Evolutionary conservation across 2,888 invertebrate genomes (phyloP).

Genomic region (Eugnorisma glareosa): DNA sequence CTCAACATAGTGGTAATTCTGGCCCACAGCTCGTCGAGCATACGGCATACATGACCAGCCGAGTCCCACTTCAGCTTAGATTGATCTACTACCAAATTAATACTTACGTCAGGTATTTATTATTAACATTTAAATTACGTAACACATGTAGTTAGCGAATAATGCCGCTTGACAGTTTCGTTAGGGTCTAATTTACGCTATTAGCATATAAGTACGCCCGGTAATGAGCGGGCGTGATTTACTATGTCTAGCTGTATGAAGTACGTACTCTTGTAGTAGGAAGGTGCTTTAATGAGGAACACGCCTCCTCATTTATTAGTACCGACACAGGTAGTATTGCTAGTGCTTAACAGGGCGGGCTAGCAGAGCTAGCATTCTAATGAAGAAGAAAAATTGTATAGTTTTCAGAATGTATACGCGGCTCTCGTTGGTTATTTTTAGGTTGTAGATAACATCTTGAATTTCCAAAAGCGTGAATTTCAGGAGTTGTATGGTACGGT

Average conservation of each 20-base stretch:
- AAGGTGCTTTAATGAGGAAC: slow-evolving; percentile 30
- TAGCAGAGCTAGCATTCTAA: neutral
- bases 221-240: slow-evolving; percentile 50
- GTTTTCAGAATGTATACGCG: neutral
- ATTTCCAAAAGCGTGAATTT: neutral
- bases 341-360: neutral
- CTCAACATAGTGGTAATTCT: too few relatives aligned
- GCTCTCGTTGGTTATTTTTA: neutral
- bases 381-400: neutral
- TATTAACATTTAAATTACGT: neutral
- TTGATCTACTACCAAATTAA: neutral
- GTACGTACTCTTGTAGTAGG: slow-evolving; percentile 16
- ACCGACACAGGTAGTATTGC: neutral
- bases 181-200: slow-evolving; percentile 45
- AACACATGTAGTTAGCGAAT: slow-evolving; percentile 35
- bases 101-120: neutral
- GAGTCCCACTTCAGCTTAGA: too few relatives aligned
- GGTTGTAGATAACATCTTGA: neutral
- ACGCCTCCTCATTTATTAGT: slow-evolving; percentile 13
- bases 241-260: slow-evolving; percentile 39
- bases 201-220: slow-evolving; percentile 41
- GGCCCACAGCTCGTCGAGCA: too few relatives aligned
- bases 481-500: neutral
- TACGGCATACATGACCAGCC: too few relatives aligned
- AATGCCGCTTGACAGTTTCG: slow-evolving; percentile 41